Evolutionary conservation across 2,888 invertebrate genomes (phyloP), one percentile per base, ranked within the genome.

Genomic region (Schizaphis graminum): DNA sequence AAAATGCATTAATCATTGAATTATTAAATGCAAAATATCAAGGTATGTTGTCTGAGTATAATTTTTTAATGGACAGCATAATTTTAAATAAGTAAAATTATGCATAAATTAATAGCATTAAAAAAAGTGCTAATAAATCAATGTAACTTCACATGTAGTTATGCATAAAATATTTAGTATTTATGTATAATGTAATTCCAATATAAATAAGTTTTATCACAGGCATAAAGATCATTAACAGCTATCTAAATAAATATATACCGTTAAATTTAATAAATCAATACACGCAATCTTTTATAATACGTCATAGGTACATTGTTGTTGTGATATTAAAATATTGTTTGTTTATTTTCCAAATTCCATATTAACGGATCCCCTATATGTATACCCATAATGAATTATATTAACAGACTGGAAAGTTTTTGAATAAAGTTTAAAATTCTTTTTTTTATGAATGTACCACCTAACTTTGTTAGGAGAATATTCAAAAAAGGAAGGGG

Each of bases 391-490:
- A 41, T 85, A 84, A 91, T 53, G 28, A 56, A 84, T 53, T 84
- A 26, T 84, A 28, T 21, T 53, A 84, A 84, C 84, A 56, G 11
- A 47, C 61, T 7, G 4, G 24, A 44, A 47, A 86, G n/a, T 91
- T 11, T 35, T 86, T 35, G 26, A 92, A 86, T 24, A 44, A 86
- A 85, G 92, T 92, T 61, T 2, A 26, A 35, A 92, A 91, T 84
- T 84, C 11, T 44, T 35, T 61, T 91, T 86, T 57, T 77, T 88
- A 41, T 56, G 21, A 41, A 87, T 8, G 16, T 61, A 35, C 21
- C 61, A 10, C n/a, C 28, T 67, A 89, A 92, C 88, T 92, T 77
- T 24, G 92, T 92, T 56, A 28, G 44, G 56, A 41, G n/a, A n/a
- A 61, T 49, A 90, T 77, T 24, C n/a, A 35, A 67, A 90, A 56